Conservation (phyloP, 2,113 vertebrate genomes). For the Oxyura jamaicensis region DNA sequence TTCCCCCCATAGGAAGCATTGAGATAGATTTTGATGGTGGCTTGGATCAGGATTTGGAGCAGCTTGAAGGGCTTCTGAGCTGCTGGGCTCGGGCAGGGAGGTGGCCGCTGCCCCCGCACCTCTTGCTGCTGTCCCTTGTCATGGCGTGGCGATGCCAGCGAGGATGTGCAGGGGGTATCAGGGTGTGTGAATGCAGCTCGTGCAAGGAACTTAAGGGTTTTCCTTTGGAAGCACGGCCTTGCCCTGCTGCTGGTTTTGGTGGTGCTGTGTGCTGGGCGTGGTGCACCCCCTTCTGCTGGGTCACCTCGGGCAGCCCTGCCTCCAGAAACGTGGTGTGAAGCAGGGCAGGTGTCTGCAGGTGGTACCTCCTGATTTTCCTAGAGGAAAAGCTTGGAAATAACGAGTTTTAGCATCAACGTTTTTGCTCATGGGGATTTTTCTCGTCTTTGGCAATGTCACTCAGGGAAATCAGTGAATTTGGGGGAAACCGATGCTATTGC, state of each 20-base stretch:
- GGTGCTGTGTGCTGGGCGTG: not conserved
- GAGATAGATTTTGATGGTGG: not conserved
- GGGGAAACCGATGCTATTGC: not conserved
- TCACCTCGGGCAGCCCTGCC: not conserved
- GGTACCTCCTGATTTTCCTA: not conserved
- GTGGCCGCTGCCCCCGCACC: too few relatives aligned
- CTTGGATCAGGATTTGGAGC: too few relatives aligned
- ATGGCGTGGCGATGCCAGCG: not conserved
- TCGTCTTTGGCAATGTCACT: too few relatives aligned
- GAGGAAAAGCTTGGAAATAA: not conserved
- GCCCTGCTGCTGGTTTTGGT: not conserved
- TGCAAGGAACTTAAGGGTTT: not conserved
- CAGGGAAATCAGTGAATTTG: not conserved
- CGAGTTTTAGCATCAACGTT: not conserved
- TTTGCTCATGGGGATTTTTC: not conserved
- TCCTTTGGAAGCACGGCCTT: not conserved
- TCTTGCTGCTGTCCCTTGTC: not conserved
- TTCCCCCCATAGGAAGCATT: not conserved
- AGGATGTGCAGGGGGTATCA: not conserved
- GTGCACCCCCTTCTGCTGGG: not conserved
- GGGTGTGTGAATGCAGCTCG: not conserved
- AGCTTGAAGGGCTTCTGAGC: not conserved
- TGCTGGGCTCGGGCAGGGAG: not conserved
- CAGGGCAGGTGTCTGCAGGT: not conserved
- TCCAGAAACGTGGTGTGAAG: not conserved